These are phyloP conservation scores for Laterallus jamaicensis DNA, from an alignment of 2,113 vertebrate genomes.

Conservation along the genomic window DNA sequence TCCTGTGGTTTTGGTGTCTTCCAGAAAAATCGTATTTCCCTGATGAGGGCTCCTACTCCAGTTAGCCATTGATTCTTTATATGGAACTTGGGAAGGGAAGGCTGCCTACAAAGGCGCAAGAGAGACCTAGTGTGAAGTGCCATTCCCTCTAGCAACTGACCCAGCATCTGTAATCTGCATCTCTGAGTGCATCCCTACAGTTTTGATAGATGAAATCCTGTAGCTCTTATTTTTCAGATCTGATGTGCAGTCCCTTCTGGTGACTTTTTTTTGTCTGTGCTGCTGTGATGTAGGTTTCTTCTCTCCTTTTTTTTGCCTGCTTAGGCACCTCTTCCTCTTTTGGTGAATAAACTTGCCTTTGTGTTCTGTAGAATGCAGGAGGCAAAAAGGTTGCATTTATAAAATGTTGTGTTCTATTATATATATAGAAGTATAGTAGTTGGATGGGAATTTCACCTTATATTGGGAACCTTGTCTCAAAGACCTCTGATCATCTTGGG, in stretches of 20 bases:
- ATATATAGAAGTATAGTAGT: neutral
- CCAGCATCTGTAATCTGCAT: neutral
- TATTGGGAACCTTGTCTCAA: neutral
- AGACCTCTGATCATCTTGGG: neutral
- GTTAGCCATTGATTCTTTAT: neutral
- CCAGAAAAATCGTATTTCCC: neutral
- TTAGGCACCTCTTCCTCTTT: neutral
- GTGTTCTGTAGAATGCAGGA: neutral
- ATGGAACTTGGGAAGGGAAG: neutral
- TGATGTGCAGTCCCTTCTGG: neutral
- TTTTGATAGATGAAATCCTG: neutral
- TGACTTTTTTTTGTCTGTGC: neutral
- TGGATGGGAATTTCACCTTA: neutral
- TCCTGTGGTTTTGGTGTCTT: neutral
- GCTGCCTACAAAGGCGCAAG: neutral
- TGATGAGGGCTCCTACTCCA: neutral
- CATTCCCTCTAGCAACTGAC: neutral
- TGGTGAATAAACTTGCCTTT: neutral
- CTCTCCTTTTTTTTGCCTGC: neutral
- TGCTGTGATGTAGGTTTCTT: neutral
- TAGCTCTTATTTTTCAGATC: neutral
- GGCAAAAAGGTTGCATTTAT: neutral
- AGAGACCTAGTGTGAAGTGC: fast-evolving
- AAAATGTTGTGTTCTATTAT: neutral
- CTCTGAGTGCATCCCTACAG: fast-evolving